Evolutionary conservation across 1,140 invertebrate genomes (phyloP), one percentile per base, ranked within the genome.

Genomic region (Diplogasteroides magnus): DNA sequence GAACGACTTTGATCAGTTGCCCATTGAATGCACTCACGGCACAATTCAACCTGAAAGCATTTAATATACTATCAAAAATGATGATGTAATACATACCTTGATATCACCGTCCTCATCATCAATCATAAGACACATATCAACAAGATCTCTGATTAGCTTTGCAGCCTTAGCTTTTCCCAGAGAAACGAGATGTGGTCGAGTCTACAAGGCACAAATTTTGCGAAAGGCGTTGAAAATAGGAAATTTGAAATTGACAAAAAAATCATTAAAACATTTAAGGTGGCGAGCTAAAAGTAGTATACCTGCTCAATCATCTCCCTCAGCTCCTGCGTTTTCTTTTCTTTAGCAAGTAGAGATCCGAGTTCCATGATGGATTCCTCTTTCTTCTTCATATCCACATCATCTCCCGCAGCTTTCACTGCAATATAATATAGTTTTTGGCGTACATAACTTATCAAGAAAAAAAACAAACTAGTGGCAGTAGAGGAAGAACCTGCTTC

Each of bases 131-230:
- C 98, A 98, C 85, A 95, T 90, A 84, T 99, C 96, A 6, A 99
- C 94, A 61, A 99, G 86, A 14, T 92, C 91, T 71, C 95, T 88
- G 0, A 99, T 94, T 68, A 99, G 86, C 85, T 98, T 98, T 0
- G 95, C 95, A 68, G 97, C 96, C 85, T 98, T 98, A 27, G 96
- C 96, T 86, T 98, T 98, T 80, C 93, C 97, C 75, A 99, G 93
- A 74, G 89, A 89, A 2, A 82, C 82, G 13, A 98, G 87, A 83
- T 98, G 98, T 2, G 94, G 94, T 78, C 95, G 88, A 19, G 93
- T 93, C 65, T 90, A 64, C 63, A 69, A 19, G 19, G 19, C 19
- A 48, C 6, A 11, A 48, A 48, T 6, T 48, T 11, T 48, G n/a
- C n/a, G n/a, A n/a, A n/a, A n/a, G n/a, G n/a, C n/a, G n/a, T n/a